Evolutionary conservation across 2,113 vertebrate species (phyloP), one percentile per base, ranked within the genome.

Genomic region (Chitala chitala): DNA sequence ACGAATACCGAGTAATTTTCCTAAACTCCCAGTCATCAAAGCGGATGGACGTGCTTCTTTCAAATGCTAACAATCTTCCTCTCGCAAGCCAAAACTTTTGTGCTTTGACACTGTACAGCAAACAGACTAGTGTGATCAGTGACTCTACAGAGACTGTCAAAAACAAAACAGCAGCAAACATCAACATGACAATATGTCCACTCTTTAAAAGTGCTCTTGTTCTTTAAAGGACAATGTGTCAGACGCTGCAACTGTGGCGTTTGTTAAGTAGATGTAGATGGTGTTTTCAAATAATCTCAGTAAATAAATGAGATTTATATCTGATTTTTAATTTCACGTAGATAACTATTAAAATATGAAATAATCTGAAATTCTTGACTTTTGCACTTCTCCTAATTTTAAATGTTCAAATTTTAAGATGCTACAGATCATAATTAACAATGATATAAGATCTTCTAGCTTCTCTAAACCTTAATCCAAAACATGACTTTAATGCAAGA

Each of bases 1-100:
- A 96, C 96, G 95, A 96, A 95, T 94, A 50, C 96, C 91, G 86
- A 94, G 93, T 94, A 94, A 95, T 96, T 98, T 96, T 89, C 87
- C 91, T 90, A 92, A 92, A 92, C 95, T 93, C 93, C 96, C 95
- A 97, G 96, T 95, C 95, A 95, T 95, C 94, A 96, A 95, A 96
- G 93, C 92, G 86, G 87, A 90, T 91, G 83, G 90, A 90, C 90
- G 86, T 89, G 90, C 26, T 48, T 56, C 26, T 94, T 96, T 94
- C 94, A 97, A 95, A 95, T 95, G 93, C 56, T 63, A 92, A 92
- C 92, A 89, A 89, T 89, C 90, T 93, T 94, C 91, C 83, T 89
- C 91, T 50, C 40, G 36, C 56, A 33, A 61, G 56, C 29, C 17
- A 29, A 92, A 92, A 95, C 93, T 94, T 94, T 95, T 95, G 94